These are phyloP conservation scores for Mya arenaria DNA, from an alignment of 1,140 invertebrate species.

Conservation along the genomic window DNA sequence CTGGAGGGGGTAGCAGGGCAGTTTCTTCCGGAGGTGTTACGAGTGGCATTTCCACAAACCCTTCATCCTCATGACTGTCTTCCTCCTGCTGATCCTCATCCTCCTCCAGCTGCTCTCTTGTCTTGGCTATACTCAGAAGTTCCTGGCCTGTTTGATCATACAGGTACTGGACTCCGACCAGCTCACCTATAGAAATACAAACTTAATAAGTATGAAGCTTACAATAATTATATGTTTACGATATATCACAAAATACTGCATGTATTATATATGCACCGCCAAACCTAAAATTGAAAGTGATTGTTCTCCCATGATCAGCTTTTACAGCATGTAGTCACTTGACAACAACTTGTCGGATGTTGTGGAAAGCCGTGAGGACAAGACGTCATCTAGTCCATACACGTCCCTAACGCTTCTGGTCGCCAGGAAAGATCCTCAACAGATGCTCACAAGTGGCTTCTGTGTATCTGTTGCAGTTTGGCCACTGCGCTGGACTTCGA, in stretches of 20 bases:
- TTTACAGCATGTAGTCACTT: neutral
- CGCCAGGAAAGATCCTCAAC: conserved; percentile 6
- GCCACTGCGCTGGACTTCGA: conserved; percentile 48
- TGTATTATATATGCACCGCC: neutral
- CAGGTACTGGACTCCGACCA: conserved; percentile 55
- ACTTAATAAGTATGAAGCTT: too few species aligned
- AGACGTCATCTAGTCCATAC: conserved; percentile 35
- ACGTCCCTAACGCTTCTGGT: conserved; percentile 1
- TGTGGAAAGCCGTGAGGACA: conserved; percentile 29
- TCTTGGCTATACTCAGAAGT: neutral
- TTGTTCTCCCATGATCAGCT: too few species aligned
- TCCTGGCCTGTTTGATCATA: conserved; percentile 43
- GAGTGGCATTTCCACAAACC: conserved; percentile 27
- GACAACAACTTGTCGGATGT: conserved; percentile 39
- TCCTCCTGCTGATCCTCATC: conserved; percentile 44
- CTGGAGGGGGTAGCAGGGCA: neutral
- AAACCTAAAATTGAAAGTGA: too few species aligned
- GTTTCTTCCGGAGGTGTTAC: conserved; percentile 9
- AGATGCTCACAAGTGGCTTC: conserved; percentile 49
- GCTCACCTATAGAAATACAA: conserved; percentile 53
- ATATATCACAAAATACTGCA: neutral
- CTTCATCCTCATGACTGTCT: conserved; percentile 13
- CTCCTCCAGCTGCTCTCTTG: conserved; percentile 5
- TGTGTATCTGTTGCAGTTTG: conserved; percentile 58
- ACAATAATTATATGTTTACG: neutral